Evolutionary conservation across 2,888 invertebrate genomes (phyloP).

Genomic region (Cyclophora punctaria): DNA sequence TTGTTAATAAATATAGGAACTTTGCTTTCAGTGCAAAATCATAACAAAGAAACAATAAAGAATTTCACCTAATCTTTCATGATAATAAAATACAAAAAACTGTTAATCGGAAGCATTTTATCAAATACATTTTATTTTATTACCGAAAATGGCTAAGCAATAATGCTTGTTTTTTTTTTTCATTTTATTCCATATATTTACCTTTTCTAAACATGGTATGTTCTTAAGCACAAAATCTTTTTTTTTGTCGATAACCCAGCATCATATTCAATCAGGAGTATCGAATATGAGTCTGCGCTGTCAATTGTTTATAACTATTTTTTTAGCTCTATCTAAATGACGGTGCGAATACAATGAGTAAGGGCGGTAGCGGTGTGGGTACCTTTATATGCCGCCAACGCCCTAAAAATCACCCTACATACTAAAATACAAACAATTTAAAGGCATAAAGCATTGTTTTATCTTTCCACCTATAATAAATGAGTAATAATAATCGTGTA

Average conservation of each 20-base stretch:
- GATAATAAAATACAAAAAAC: slow-evolving; percentile 22
- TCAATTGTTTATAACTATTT: slow-evolving; percentile 43
- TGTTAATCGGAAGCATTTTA: slow-evolving; percentile 46
- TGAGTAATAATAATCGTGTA: slow-evolving; percentile 70
- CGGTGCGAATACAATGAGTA: slow-evolving; percentile 58
- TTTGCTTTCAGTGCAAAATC: slow-evolving; percentile 64
- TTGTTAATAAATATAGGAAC: slow-evolving; percentile 66
- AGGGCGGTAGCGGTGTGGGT: slow-evolving; percentile 49
- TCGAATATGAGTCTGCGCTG: slow-evolving; percentile 30
- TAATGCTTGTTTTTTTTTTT: slow-evolving; percentile 39
- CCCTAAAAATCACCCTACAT: slow-evolving; percentile 52
- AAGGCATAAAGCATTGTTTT: slow-evolving; percentile 71
- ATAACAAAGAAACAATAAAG: slow-evolving; percentile 28
- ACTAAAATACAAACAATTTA: slow-evolving; percentile 70
- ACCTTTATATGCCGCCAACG: slow-evolving; percentile 50
- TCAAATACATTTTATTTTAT: slow-evolving; percentile 23
- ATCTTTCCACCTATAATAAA: slow-evolving; percentile 59
- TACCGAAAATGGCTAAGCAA: slow-evolving; percentile 53
- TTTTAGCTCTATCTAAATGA: slow-evolving; percentile 64
- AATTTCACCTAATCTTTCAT: slow-evolving; percentile 28
- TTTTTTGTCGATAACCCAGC: slow-evolving; percentile 33
- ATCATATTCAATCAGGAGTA: slow-evolving; percentile 18
- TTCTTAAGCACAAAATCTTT: slow-evolving; percentile 58
- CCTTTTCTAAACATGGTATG: slow-evolving; percentile 49
- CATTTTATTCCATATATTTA: slow-evolving; percentile 30